Evolutionary conservation across 2,888 invertebrate species (phyloP).

Genomic region (Drosophila fulvimacula): DNA sequence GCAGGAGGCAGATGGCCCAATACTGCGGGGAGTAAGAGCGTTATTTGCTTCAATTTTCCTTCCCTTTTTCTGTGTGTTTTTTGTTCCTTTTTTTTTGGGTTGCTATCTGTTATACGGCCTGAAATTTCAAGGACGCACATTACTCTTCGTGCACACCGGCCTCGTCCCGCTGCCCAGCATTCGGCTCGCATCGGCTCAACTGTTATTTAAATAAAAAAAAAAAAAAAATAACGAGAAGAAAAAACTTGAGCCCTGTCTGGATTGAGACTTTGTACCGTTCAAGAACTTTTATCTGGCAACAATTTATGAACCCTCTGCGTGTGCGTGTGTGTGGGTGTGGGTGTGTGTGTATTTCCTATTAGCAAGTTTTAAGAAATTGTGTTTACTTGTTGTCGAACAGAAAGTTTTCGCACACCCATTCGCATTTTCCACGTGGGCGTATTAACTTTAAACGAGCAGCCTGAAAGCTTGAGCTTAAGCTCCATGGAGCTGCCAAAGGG

Average conservation of each 20-base stretch:
- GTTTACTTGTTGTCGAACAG: constrained; percentile 53
- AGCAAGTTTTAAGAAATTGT: constrained; percentile 51
- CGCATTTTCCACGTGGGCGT: constrained; percentile 51
- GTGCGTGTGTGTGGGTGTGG: constrained; percentile 13
- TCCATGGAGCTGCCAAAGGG: constrained; percentile 14
- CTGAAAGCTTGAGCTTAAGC: constrained; percentile 47
- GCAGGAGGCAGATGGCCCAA: background rate
- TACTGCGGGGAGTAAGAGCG: background rate
- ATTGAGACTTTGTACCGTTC: constrained; percentile 43
- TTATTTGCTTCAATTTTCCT: constrained; percentile 10
- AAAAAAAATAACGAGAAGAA: background rate
- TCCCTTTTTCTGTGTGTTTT: constrained; percentile 11
- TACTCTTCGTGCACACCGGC: constrained; percentile 64
- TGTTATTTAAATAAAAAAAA: constrained; percentile 53
- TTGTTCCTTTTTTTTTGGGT: constrained; percentile 20
- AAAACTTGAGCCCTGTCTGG: constrained; percentile 55
- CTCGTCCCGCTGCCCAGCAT: constrained; percentile 1
- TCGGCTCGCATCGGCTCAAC: constrained; percentile 34
- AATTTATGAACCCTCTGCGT: constrained; percentile 43
- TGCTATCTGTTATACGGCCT: constrained; percentile 63
- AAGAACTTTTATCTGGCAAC: constrained; percentile 45
- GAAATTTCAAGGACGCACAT: constrained; percentile 75
- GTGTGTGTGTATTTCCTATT: constrained; percentile 43
- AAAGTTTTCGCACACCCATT: constrained; percentile 46
- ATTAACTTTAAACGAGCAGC: constrained; percentile 60